Percentiles rank a stretch among this genome's conserved stretches.
Conservation (phyloP, 2,888 invertebrate genomes). For the Rhaphigaster nebulosa region DNA sequence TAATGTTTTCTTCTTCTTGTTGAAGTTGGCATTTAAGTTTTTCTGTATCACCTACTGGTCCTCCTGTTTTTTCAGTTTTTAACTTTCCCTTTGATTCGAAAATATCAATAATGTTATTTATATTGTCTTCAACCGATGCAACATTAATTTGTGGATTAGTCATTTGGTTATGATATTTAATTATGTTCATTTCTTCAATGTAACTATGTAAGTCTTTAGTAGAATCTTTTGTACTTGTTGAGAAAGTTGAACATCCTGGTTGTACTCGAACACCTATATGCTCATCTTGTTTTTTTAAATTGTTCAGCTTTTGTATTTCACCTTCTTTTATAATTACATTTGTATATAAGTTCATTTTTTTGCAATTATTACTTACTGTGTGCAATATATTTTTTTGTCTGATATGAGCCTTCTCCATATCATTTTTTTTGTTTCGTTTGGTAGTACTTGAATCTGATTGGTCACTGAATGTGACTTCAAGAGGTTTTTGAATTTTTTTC, state of each 20-base stretch:
- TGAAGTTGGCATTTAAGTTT: not conserved
- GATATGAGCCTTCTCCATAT: not conserved
- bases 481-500: not conserved
- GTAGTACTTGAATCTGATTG: not conserved
- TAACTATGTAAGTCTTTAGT: not conserved
- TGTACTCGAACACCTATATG: not conserved
- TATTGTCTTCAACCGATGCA: not conserved
- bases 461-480: not conserved
- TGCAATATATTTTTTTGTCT: not conserved
- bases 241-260: not conserved
- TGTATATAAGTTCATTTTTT: not conserved
- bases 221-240: not conserved
- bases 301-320: not conserved
- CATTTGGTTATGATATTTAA: not conserved
- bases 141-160: not conserved
- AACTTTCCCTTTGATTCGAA: not conserved
- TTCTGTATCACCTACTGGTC: not conserved
- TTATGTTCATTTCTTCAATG: not conserved
- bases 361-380: not conserved
- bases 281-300: not conserved
- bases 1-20: not conserved
- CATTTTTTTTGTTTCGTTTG: not conserved
- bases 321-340: not conserved
- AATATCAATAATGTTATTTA: not conserved
- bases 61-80: not conserved